Evolutionary conservation across 2,113 vertebrate species (phyloP).

Genomic region (Bolborhynchus lineola): DNA sequence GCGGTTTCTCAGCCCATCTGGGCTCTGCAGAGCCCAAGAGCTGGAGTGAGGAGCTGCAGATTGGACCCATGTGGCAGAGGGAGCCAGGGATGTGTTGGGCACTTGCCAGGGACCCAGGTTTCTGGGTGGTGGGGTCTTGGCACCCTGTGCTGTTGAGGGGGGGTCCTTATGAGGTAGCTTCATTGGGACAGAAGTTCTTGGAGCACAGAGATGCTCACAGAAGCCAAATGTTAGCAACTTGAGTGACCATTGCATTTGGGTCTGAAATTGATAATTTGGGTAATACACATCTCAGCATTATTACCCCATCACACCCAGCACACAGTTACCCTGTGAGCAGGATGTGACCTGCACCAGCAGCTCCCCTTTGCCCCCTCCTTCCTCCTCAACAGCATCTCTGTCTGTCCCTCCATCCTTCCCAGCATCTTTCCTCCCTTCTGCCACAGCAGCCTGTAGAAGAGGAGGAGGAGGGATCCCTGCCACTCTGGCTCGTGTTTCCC

Average conservation of each 20-base stretch:
- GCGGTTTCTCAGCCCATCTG: fast-evolving
- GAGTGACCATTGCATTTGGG: fast-evolving
- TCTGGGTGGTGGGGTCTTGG: neutral
- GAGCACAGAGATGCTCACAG: neutral
- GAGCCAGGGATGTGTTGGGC: neutral
- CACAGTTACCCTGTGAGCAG: neutral
- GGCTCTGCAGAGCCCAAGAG: neutral
- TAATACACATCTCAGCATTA: neutral
- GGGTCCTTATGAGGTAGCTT: neutral
- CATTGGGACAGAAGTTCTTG: neutral
- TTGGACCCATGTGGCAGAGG: fast-evolving
- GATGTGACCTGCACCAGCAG: neutral
- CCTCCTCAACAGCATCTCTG: neutral
- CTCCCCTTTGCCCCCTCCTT: neutral
- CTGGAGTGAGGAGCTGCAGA: neutral
- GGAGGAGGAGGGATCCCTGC: neutral
- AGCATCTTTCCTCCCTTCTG: neutral
- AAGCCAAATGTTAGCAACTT: neutral
- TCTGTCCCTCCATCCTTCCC: neutral
- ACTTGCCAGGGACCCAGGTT: neutral
- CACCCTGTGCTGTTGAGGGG: neutral
- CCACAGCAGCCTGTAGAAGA: neutral
- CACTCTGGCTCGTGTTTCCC: fast-evolving
- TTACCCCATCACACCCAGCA: neutral
- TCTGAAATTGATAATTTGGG: neutral